A percentile compares a stretch with the other conserved stretches of the same genome.
These are phyloP conservation scores for Crematogaster levior DNA, from an alignment of 2,888 invertebrate species.

Conservation along the genomic window DNA sequence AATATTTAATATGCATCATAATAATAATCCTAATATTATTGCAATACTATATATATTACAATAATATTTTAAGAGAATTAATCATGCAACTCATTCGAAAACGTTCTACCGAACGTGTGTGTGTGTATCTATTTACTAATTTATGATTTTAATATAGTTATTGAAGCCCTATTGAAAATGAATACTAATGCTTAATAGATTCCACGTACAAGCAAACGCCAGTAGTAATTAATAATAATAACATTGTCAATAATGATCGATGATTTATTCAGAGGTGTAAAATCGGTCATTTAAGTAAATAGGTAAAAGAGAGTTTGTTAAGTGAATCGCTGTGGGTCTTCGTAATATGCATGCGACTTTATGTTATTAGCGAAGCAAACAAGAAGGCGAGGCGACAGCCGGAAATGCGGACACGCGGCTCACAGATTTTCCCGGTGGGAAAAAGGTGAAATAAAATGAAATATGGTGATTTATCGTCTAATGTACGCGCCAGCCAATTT, in stretches of 20 bases:
- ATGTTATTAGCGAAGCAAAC: background rate
- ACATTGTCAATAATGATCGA: slow-evolving; percentile 11
- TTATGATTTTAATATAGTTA: background rate
- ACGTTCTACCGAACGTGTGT: background rate
- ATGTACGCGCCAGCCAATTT: slow-evolving; percentile 56
- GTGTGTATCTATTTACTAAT: background rate
- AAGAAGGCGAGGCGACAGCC: background rate
- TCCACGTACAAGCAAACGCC: background rate
- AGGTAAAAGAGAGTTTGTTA: slow-evolving; percentile 15
- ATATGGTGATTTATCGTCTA: slow-evolving; percentile 62
- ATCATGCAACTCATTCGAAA: background rate
- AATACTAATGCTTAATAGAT: background rate
- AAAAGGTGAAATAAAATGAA: slow-evolving; percentile 33
- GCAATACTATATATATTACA: too few relatives aligned
- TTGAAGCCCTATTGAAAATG: slow-evolving; percentile 2
- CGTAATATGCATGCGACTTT: background rate
- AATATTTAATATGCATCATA: background rate
- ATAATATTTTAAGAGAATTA: background rate
- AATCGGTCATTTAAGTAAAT: slow-evolving; percentile 15
- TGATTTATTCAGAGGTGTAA: slow-evolving; percentile 32
- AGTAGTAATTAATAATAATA: slow-evolving; percentile 22
- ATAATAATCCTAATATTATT: too few relatives aligned
- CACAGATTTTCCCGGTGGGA: slow-evolving; percentile 28
- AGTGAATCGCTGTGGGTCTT: background rate
- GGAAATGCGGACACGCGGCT: background rate